Conservation (phyloP, 2,888 invertebrate species). For the Pocota personata region DNA sequence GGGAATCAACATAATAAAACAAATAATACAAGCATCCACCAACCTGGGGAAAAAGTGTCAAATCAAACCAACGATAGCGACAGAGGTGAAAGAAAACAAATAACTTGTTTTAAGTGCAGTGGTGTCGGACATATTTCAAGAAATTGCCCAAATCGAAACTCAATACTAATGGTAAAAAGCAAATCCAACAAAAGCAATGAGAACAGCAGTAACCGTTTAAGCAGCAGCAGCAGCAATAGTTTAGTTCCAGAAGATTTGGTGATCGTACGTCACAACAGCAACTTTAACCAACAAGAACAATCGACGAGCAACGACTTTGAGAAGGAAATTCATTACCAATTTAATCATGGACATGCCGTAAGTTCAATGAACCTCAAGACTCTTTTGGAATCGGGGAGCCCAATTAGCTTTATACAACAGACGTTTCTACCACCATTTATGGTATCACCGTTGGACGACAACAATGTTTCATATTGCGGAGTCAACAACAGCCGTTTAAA, state of each 20-base stretch:
- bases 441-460: constrained; percentile 10
- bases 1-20: background rate
- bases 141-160: too few relatives aligned
- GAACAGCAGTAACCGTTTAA: too few relatives aligned
- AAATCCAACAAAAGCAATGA: too few relatives aligned
- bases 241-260: background rate
- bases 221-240: background rate
- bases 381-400: constrained; percentile 47
- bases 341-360: background rate
- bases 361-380: background rate
- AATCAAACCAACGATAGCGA: background rate
- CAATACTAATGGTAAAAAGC: too few relatives aligned
- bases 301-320: background rate
- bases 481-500: constrained; percentile 14
- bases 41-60: too few relatives aligned
- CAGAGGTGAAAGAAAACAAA: background rate
- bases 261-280: background rate
- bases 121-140: background rate
- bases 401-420: constrained; percentile 43
- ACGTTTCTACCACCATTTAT: constrained; percentile 21
- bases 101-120: background rate
- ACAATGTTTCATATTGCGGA: constrained; percentile 21
- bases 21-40: too few relatives aligned
- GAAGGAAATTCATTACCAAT: background rate
- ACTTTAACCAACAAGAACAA: background rate